phyloP scores from a whole-genome alignment of 2,797 vertebrate genomes.

The Choloepus didactylus region DNA sequence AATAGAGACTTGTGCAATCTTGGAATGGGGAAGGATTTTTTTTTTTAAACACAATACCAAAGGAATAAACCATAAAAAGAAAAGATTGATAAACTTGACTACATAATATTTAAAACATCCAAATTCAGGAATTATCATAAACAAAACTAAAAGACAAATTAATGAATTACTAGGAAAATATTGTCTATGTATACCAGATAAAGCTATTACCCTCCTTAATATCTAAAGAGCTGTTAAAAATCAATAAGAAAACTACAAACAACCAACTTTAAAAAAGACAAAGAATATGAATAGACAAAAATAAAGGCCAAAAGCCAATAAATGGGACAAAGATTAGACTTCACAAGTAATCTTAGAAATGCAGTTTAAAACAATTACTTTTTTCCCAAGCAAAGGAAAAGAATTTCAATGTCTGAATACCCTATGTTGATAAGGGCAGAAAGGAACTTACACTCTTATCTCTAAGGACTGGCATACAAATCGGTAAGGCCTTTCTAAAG shows the following conservation, averaged over 20 bases:
- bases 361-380: background rate
- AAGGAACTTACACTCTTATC: background rate
- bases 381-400: background rate
- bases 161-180: background rate
- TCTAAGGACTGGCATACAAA: background rate
- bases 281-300: background rate
- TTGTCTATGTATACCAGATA: background rate
- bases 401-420: background rate
- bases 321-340: background rate
- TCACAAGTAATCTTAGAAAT: background rate
- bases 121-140: background rate
- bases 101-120: background rate
- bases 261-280: background rate
- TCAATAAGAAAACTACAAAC: background rate
- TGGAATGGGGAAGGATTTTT: background rate
- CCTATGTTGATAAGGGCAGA: background rate
- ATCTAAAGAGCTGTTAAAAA: background rate
- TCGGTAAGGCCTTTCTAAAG: background rate
- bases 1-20: background rate
- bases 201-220: background rate
- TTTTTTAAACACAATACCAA: background rate
- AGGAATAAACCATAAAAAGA: background rate
- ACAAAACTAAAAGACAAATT: background rate
- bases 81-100: background rate
- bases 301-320: background rate